A percentile compares a stretch with the other conserved stretches of the same genome.
Evolutionary conservation across 2,888 invertebrate species (phyloP).

Genomic region (Maniola hyperantus): DNA sequence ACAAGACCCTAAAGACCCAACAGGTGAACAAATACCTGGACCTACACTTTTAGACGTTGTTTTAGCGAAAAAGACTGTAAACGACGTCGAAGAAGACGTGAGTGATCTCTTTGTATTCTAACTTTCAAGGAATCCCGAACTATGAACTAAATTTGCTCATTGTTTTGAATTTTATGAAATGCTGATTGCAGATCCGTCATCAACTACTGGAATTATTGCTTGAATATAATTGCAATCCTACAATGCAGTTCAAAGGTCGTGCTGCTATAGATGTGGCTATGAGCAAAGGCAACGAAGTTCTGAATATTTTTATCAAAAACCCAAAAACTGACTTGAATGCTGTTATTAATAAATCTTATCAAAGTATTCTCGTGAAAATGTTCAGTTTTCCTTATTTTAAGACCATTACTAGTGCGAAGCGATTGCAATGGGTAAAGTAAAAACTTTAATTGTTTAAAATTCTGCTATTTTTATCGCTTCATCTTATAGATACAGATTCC

Average conservation of each 20-base stretch:
- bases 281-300: constrained; percentile 49
- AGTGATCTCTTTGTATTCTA: constrained; percentile 9
- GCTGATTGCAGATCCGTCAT: constrained; percentile 49
- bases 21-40: constrained; percentile 45
- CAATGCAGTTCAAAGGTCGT: constrained; percentile 54
- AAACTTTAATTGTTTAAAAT: not conserved
- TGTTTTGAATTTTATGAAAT: not conserved
- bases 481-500: too few relatives aligned
- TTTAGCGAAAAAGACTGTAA: constrained; percentile 52
- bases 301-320: constrained; percentile 60
- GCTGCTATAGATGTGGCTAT: constrained; percentile 62
- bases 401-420: constrained; percentile 47
- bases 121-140: too few relatives aligned
- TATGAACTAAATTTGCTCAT: not conserved
- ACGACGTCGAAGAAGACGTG: constrained; percentile 56
- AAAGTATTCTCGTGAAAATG: constrained; percentile 64
- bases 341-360: constrained; percentile 59
- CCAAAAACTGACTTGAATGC: constrained; percentile 60
- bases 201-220: constrained; percentile 59
- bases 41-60: constrained; percentile 67
- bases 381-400: constrained; percentile 58
- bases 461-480: too few relatives aligned
- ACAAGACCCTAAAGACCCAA: constrained; percentile 23
- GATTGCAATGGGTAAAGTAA: constrained; percentile 56
- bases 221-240: constrained; percentile 56